Evolutionary conservation across 2,113 vertebrate species (phyloP), one percentile per base, ranked within the genome.

Genomic region (rabbit (Oryctolagus cuniculus)): DNA sequence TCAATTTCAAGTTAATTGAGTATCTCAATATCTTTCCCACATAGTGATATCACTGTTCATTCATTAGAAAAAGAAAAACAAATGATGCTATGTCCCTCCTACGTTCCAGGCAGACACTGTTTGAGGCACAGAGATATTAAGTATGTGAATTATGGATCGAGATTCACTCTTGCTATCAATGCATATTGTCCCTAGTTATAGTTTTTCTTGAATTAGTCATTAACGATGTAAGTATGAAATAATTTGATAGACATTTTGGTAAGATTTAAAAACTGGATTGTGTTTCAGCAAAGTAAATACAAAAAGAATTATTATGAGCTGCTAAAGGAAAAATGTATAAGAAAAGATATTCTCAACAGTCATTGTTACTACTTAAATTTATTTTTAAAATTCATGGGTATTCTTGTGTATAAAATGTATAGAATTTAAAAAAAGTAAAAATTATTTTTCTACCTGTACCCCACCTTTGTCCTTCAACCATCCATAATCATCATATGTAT

Each of bases 211-310:
- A 2, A 44, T 81, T 66, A 66, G 16, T 70, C 11, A 58, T 91
- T 51, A 55, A 6, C 6, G 34, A 67, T 49, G 2, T 67, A 74
- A 85, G 1, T 27, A 87, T 61, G 64, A 85, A n/a, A 21, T 89
- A 61, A 70, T 6, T 58, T 83, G 27, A 70, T 19, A 58, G 15
- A 58, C 55, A 58, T 58, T 58, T 34, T 72, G 11, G 29, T 81
- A 73, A 66, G 10, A 66, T 53, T 75, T 55, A 70, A 83, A 79
- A 81, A 38, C 24, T 91, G 80, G 72, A 88, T 88, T 66, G 31
- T 82, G 6, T 78, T 90, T 82, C 11, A 77, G 49, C 70, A 36
- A 90, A 44, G 19, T 8, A 80, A 80, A 75, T 31, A 66, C 3
- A 93, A 27, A 91, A 87, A 53, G 15, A 66, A 77, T 34, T 70